phyloP scores from a whole-genome alignment of 2,888 invertebrate species.

The Ophion costatus region DNA sequence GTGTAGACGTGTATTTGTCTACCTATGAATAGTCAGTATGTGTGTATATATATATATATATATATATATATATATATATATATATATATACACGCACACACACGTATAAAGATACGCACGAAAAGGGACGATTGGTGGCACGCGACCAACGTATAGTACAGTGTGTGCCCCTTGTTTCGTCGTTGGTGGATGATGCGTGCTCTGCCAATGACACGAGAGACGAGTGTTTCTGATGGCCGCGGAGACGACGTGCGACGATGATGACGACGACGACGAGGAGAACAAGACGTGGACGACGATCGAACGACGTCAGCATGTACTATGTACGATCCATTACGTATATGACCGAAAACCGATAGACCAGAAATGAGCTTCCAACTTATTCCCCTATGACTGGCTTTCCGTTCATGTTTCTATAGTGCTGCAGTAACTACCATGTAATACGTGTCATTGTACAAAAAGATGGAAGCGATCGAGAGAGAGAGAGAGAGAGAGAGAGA shows the following conservation, averaged over 20 bases:
- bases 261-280: constrained; percentile 23
- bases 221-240: constrained; percentile 82
- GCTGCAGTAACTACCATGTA: constrained; percentile 41
- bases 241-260: constrained; percentile 45
- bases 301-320: constrained; percentile 45
- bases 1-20: constrained; percentile 21
- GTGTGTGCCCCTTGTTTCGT: constrained; percentile 73
- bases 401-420: constrained; percentile 26
- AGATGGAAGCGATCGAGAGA: not conserved
- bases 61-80: not conserved
- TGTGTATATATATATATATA: constrained; percentile 30
- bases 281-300: constrained; percentile 44
- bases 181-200: constrained; percentile 72
- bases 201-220: constrained; percentile 81
- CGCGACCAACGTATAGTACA: constrained; percentile 74
- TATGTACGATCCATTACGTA: constrained; percentile 68
- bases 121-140: constrained; percentile 67
- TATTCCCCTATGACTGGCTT: constrained; percentile 61
- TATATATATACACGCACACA: constrained; percentile 36
- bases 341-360: constrained; percentile 77
- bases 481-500: not conserved
- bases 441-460: constrained; percentile 34
- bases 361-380: constrained; percentile 68
- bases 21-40: constrained; percentile 15
- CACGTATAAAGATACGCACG: constrained; percentile 32